phyloP scores from a whole-genome alignment of 2,797 vertebrate species.

The Lophius americanus region DNA sequence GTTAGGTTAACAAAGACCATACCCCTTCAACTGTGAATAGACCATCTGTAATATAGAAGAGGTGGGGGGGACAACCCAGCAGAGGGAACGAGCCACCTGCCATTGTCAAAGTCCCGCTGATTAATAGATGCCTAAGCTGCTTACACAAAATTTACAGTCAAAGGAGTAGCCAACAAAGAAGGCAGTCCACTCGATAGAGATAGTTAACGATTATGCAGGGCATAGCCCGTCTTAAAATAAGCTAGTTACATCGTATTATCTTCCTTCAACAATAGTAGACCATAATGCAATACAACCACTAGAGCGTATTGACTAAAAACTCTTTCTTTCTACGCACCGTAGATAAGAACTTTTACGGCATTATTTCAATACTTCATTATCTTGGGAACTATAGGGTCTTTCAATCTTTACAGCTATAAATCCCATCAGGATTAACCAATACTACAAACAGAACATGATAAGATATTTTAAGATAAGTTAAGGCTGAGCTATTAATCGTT shows the following conservation, averaged over 20 bases:
- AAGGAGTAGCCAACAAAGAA: slow-evolving; percentile 35
- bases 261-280: neutral
- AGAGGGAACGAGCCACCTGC: slow-evolving; percentile 63
- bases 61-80: neutral
- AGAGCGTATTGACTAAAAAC: too few species aligned
- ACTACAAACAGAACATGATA: too few species aligned
- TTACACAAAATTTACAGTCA: slow-evolving; percentile 46
- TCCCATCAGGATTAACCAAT: too few species aligned
- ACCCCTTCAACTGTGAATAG: slow-evolving; percentile 8
- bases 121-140: slow-evolving; percentile 63
- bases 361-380: too few species aligned
- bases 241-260: neutral
- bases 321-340: too few species aligned
- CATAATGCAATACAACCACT: neutral
- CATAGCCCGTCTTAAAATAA: neutral
- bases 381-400: too few species aligned
- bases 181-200: slow-evolving; percentile 20
- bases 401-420: too few species aligned
- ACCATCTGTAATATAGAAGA: slow-evolving; percentile 45
- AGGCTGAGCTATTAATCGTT: too few species aligned
- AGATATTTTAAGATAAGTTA: too few species aligned
- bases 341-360: too few species aligned
- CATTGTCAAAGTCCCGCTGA: slow-evolving; percentile 56
- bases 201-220: neutral
- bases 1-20: slow-evolving; percentile 24